Percentiles rank a stretch among this genome's conserved stretches.
Evolutionary conservation across 2,113 vertebrate genomes (phyloP).

Genomic region (Pyrgilauda ruficollis): DNA sequence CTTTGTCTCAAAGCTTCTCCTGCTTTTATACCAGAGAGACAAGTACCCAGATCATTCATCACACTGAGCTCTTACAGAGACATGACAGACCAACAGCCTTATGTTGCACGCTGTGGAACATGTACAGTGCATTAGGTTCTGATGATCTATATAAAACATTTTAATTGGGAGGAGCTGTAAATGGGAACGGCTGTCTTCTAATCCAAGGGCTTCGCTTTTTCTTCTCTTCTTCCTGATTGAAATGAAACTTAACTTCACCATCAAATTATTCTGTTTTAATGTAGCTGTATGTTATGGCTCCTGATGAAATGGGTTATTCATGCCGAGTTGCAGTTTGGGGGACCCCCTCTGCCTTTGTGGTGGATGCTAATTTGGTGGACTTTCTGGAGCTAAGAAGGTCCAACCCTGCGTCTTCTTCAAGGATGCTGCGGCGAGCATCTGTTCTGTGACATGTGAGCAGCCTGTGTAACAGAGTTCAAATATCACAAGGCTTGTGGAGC

Average conservation of each 20-base stretch:
- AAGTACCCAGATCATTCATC: slow-evolving; percentile 25
- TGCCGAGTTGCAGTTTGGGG: background rate
- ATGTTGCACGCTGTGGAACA: background rate
- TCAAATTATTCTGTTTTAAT: background rate
- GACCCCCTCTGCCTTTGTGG: background rate
- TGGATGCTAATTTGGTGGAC: background rate
- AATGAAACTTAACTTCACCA: background rate
- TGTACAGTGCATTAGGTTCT: background rate
- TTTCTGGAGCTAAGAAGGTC: background rate
- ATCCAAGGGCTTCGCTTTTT: background rate
- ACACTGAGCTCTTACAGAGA: background rate
- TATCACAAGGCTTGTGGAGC: background rate
- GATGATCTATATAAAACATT: background rate
- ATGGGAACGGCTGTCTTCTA: background rate
- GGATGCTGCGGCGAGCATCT: rapidly evolving
- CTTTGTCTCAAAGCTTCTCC: slow-evolving; percentile 48
- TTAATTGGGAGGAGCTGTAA: background rate
- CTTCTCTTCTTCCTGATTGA: background rate
- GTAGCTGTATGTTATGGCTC: background rate
- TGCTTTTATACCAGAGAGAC: slow-evolving; percentile 13
- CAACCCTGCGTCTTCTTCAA: background rate
- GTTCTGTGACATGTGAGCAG: background rate
- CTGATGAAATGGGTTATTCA: background rate
- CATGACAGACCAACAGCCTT: slow-evolving; percentile 28
- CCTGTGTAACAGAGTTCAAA: background rate